Percentiles rank a stretch among this genome's conserved stretches.
Evolutionary conservation across 2,113 vertebrate species (phyloP).

Genomic region (Psettodes erumei): DNA sequence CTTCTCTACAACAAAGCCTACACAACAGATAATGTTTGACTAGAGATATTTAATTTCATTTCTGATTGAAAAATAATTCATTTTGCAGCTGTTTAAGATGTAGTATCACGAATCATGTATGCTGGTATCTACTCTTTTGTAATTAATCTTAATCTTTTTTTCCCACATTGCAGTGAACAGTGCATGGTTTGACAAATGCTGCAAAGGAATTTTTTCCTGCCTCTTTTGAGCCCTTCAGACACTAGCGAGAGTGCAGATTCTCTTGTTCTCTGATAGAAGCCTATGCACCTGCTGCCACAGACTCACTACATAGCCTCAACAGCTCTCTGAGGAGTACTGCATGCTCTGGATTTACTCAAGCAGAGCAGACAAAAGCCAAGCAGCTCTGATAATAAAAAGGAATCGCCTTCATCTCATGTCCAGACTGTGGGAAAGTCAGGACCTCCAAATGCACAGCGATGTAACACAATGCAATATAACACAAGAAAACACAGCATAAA

Average conservation of each 20-base stretch:
- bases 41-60: neutral
- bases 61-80: neutral
- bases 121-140: conserved; percentile 17
- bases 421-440: conserved; percentile 3
- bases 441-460: conserved; percentile 15
- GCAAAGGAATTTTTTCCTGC: neutral
- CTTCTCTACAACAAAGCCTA: neutral
- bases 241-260: conserved; percentile 36
- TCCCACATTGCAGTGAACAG: conserved; percentile 30
- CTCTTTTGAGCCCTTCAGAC: conserved; percentile 30
- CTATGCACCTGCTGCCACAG: conserved; percentile 28
- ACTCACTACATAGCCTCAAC: conserved; percentile 9
- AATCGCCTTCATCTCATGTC: conserved; percentile 17
- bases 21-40: neutral
- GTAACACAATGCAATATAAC: conserved; percentile 15
- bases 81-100: conserved; percentile 23
- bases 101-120: conserved; percentile 21
- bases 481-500: conserved; percentile 4
- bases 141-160: conserved; percentile 29
- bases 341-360: conserved; percentile 33
- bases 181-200: conserved; percentile 16
- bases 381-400: conserved; percentile 21
- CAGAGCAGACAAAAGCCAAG: conserved; percentile 31
- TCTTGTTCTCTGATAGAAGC: conserved; percentile 23
- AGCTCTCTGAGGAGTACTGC: conserved; percentile 18